Evolutionary conservation across 2,113 vertebrate species (phyloP).

Genomic region (Oryzias javanicus): DNA sequence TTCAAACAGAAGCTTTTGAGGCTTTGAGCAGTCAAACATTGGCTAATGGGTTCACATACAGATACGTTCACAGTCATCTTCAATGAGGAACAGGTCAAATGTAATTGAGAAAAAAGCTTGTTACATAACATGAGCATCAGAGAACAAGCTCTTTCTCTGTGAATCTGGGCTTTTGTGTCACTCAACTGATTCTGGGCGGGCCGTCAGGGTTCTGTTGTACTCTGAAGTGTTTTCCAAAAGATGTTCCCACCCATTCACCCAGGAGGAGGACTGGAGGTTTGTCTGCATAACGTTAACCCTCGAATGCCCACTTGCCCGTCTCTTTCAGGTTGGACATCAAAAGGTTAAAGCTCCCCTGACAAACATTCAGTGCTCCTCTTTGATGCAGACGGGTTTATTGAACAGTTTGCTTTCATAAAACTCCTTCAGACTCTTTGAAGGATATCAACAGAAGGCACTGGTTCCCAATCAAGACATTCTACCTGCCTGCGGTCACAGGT

Average conservation of each 20-base stretch:
- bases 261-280: not conserved
- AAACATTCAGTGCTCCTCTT: not conserved
- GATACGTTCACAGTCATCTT: too few relatives aligned
- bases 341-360: not conserved
- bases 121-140: too few relatives aligned
- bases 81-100: too few relatives aligned
- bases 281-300: not conserved
- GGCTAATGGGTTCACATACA: too few relatives aligned
- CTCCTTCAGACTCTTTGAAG: not conserved
- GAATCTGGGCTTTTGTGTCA: too few relatives aligned
- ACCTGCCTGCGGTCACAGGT: not conserved
- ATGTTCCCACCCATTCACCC: constrained; percentile 36
- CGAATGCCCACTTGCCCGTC: too few relatives aligned
- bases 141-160: too few relatives aligned
- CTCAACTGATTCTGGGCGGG: constrained; percentile 21
- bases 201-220: constrained; percentile 5
- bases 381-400: constrained; percentile 2
- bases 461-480: not conserved
- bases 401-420: not conserved
- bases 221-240: constrained; percentile 30
- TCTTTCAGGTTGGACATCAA: too few relatives aligned
- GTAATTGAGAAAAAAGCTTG: too few relatives aligned
- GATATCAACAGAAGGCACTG: constrained; percentile 21
- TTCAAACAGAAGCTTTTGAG: too few relatives aligned
- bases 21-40: too few relatives aligned